These are phyloP conservation scores for Muscicapa striata DNA, from an alignment of 2,797 vertebrate genomes.

Conservation along the genomic window DNA sequence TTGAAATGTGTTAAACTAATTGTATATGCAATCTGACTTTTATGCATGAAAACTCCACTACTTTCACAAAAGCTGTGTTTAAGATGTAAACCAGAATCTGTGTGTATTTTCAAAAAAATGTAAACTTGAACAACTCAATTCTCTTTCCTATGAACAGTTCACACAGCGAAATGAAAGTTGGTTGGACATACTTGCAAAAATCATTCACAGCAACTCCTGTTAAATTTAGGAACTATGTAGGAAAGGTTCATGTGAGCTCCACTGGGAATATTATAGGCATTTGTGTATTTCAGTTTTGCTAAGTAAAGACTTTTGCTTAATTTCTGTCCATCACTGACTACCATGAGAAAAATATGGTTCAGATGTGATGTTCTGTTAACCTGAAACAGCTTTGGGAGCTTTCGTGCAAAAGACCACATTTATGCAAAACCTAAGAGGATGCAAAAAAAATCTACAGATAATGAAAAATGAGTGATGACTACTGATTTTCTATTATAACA, in stretches of 20 bases:
- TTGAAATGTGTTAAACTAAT: background rate
- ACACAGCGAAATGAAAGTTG: background rate
- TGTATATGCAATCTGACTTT: background rate
- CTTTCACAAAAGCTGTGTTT: background rate
- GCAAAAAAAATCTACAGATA: background rate
- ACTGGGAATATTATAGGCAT: fast-evolving
- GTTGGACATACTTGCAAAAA: background rate
- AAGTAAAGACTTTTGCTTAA: background rate
- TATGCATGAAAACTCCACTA: background rate
- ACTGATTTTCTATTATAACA: background rate
- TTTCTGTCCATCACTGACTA: background rate
- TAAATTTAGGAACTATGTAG: background rate
- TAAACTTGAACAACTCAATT: background rate
- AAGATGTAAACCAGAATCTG: background rate
- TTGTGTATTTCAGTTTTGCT: background rate
- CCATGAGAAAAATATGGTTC: background rate
- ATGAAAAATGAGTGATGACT: background rate
- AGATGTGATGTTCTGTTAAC: background rate
- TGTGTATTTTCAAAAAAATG: background rate
- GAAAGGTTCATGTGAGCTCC: background rate
- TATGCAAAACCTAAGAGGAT: background rate
- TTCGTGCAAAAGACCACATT: background rate
- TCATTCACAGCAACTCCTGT: background rate
- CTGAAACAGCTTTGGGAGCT: background rate
- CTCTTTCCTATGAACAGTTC: background rate